Base-by-base conservation (phyloP, 2,113 vertebrate genomes). In the Varanus komodoensis region DNA sequence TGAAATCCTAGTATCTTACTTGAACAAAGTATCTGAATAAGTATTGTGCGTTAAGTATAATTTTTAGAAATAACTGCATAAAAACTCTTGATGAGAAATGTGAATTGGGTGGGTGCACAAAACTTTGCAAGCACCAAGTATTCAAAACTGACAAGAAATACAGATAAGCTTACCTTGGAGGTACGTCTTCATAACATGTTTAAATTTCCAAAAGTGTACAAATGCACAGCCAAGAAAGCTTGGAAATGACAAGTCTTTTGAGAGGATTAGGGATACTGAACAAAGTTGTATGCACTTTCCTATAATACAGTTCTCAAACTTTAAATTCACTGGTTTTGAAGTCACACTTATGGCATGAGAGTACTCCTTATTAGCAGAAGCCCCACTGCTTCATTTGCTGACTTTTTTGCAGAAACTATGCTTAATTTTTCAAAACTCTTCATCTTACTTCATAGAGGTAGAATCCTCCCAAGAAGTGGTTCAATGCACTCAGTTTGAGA, bases 241-340 rank as follows among this genome's bases (percentile, higher is more conserved):
- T 32, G 0, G 1, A 78, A 44, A 29, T 61, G 73, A 3, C 8
- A 25, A 44, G 57, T 50, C 23, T 9, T 50, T 9, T 27, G 77
- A 48, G 2, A 50, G 15, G 69, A 9, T 6, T 0, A 0, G 82
- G 38, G 3, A 79, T 27, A 48, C 4, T 9, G 48, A 50, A 48
- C 77, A 11, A 29, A 79, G 77, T 27, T 50, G 44, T 25, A 79
- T 27, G 44, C 23, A 78, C 38, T 23, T 38, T 27, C 44, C 57
- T 12, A 57, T 7, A 57, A 57, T 57, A 57, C 54, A 4, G 12
- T 57, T 57, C 54, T 12, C 57, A 61, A 15, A 61, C 57, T 61
- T 61, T 61, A 61, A 38, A 78, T 8, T 48, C 38, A 78, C 75
- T 8, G 15, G 38, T 78, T 79, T 79, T 50, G 7, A 79, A 79